Percentiles rank a stretch among this genome's conserved stretches.
phyloP scores from a whole-genome alignment of 2,888 invertebrate genomes.

The Pachliopta kotzebuea region DNA sequence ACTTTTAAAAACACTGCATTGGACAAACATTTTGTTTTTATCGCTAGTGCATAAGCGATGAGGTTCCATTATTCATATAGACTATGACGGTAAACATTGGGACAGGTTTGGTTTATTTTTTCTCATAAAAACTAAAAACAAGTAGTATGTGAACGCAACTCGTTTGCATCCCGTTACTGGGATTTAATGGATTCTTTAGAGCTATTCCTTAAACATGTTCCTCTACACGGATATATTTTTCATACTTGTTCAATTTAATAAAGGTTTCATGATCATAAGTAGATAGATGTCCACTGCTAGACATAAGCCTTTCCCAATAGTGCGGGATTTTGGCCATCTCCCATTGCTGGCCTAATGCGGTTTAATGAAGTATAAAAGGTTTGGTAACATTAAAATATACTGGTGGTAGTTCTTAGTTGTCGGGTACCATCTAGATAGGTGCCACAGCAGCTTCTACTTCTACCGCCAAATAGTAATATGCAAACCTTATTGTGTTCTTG shows the following conservation, averaged over 20 bases:
- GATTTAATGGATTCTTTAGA: neutral
- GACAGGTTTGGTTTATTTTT: conserved; percentile 21
- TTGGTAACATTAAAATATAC: too few relatives aligned
- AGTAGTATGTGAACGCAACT: neutral
- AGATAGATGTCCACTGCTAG: too few relatives aligned
- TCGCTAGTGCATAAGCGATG: conserved; percentile 11
- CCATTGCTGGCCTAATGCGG: too few relatives aligned
- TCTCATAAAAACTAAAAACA: neutral
- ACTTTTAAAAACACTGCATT: conserved; percentile 1
- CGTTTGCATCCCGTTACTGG: neutral
- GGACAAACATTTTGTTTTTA: conserved; percentile 4
- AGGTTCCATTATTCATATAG: conserved; percentile 17
- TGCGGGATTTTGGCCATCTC: too few relatives aligned
- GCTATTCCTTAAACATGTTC: neutral
- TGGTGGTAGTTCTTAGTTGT: too few relatives aligned
- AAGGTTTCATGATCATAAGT: too few relatives aligned
- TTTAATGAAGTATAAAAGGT: too few relatives aligned
- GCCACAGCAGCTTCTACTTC: too few relatives aligned
- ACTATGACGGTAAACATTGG: conserved; percentile 15
- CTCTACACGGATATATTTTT: neutral
- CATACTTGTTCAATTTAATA: neutral
- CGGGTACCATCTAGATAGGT: too few relatives aligned
- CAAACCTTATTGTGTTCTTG: too few relatives aligned
- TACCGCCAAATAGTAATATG: too few relatives aligned
- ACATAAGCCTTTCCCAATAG: too few relatives aligned